A percentile compares a stretch with the other conserved stretches of the same genome.
These are phyloP conservation scores for Macroglossus sobrinus DNA, from an alignment of 2,113 vertebrate genomes.

Conservation along the genomic window DNA sequence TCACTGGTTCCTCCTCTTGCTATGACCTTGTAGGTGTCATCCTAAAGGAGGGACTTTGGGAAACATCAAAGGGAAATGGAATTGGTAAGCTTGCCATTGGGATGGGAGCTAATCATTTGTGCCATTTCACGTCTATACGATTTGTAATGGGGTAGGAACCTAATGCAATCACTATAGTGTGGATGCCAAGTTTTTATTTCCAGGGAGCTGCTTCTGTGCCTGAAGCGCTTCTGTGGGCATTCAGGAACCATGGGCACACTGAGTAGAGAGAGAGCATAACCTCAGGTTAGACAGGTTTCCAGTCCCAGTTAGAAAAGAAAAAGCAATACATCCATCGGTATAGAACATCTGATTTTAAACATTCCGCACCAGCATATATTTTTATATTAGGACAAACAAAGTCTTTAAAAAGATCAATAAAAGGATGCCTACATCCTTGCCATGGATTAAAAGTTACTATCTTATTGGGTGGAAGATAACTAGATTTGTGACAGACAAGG, in stretches of 20 bases:
- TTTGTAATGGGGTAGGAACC: background rate
- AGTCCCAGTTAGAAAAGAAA: background rate
- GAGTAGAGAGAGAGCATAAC: background rate
- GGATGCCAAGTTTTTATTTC: background rate
- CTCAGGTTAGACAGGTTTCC: background rate
- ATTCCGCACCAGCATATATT: background rate
- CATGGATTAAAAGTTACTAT: background rate
- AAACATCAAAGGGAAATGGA: background rate
- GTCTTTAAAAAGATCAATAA: background rate
- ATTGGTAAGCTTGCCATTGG: rapidly evolving
- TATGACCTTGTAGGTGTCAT: background rate
- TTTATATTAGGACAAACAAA: background rate
- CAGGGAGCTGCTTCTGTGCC: background rate
- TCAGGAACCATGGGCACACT: background rate
- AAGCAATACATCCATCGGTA: no score
- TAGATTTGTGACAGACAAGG: background rate
- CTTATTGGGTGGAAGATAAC: background rate
- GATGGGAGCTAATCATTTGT: no score
- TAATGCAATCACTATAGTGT: background rate
- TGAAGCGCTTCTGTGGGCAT: background rate
- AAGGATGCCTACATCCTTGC: background rate
- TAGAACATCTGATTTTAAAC: background rate
- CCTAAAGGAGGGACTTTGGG: background rate
- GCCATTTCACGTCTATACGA: background rate
- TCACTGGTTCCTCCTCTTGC: background rate